Conservation (phyloP, 2,888 invertebrate species). For the Agrochola lychnidis region DNA sequence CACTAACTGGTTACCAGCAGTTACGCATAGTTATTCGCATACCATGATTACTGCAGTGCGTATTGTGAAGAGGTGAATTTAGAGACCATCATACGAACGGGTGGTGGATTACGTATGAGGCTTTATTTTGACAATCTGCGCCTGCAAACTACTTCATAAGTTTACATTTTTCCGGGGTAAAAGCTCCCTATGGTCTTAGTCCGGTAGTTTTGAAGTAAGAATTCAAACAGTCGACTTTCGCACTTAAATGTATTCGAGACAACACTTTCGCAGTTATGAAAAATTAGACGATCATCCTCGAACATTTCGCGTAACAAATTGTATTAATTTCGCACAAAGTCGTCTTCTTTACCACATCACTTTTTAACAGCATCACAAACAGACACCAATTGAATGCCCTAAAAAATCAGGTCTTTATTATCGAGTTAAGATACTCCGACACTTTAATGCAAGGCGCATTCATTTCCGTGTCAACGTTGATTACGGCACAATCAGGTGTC, state of each 20-base stretch:
- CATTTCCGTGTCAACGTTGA: conserved; percentile 67
- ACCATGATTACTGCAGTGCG: conserved; percentile 14
- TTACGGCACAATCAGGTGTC: conserved; percentile 66
- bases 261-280: conserved; percentile 10
- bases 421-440: conserved; percentile 53
- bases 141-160: neutral
- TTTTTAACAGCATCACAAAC: conserved; percentile 30
- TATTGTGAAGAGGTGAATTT: conserved; percentile 15
- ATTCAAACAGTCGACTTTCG: neutral
- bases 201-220: neutral
- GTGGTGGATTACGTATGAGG: neutral
- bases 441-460: conserved; percentile 59
- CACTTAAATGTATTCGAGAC: neutral
- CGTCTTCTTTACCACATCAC: conserved; percentile 17
- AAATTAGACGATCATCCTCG: neutral
- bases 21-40: conserved; percentile 41
- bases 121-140: neutral
- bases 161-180: neutral
- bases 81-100: neutral
- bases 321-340: conserved; percentile 3
- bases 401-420: conserved; percentile 56
- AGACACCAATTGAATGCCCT: conserved; percentile 22
- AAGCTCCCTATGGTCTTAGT: neutral
- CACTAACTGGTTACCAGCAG: conserved; percentile 35
- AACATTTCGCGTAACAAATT: neutral